A percentile compares a stretch with the other conserved stretches of the same genome.
Conservation (phyloP, 2,797 vertebrate species). For the Tiaroga cobitis region DNA sequence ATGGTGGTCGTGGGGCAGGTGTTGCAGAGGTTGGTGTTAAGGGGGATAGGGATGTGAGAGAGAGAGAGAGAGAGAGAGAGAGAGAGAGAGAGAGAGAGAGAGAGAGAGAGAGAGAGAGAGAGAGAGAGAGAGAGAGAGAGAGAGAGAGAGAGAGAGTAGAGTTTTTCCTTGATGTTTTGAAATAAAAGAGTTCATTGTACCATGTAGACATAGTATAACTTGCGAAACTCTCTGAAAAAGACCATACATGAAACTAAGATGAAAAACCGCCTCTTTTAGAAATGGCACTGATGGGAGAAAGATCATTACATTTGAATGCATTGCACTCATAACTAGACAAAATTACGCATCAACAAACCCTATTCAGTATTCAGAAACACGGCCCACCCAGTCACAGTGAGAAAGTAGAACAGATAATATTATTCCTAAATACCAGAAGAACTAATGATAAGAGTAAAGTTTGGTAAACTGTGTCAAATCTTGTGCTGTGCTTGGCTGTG, state of each 20-base stretch:
- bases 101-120: too few species aligned
- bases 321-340: neutral
- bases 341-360: neutral
- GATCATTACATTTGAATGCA: neutral
- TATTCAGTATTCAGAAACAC: neutral
- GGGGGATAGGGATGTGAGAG: neutral
- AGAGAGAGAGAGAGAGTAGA: too few species aligned
- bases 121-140: too few species aligned
- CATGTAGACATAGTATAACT: neutral
- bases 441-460: neutral
- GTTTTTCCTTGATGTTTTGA: neutral
- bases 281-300: neutral
- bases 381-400: neutral
- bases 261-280: neutral
- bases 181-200: neutral
- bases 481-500: neutral
- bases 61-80: neutral
- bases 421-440: neutral
- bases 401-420: neutral
- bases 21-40: neutral
- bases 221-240: neutral
- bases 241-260: neutral
- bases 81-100: too few species aligned
- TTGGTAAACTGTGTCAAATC: neutral
- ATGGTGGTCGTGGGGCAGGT: conserved; percentile 16